A percentile compares a stretch with the other conserved stretches of the same genome.
These are phyloP conservation scores for Cecropterus lyciades DNA, from an alignment of 1,140 invertebrate species.

Conservation along the genomic window DNA sequence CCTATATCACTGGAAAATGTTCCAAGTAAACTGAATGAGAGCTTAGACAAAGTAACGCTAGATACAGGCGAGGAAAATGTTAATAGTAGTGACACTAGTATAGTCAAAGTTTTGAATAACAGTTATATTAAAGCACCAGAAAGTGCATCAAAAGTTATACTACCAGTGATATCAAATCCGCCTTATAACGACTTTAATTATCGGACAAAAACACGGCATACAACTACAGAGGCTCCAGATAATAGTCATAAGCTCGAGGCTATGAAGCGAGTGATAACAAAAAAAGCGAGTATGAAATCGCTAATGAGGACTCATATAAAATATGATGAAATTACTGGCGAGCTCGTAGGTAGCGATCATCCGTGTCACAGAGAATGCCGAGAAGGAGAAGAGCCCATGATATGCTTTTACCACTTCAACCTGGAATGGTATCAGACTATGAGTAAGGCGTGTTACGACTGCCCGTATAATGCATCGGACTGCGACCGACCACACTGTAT, in stretches of 20 bases:
- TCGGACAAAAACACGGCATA: constrained; percentile 43
- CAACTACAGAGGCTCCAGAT: constrained; percentile 32
- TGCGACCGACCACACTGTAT: constrained; percentile 92
- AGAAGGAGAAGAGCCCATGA: constrained; percentile 84
- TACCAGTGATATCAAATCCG: constrained; percentile 51
- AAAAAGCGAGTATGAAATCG: constrained; percentile 36
- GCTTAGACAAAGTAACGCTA: constrained; percentile 13
- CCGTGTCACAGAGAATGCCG: constrained; percentile 81
- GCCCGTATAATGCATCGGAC: constrained; percentile 90
- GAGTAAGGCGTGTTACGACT: constrained; percentile 94
- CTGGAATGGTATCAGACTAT: constrained; percentile 93
- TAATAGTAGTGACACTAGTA: constrained; percentile 39
- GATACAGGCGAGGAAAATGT: constrained; percentile 38
- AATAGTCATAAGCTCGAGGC: constrained; percentile 35
- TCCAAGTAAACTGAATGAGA: constrained; percentile 34
- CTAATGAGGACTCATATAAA: constrained; percentile 56
- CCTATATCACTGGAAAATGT: constrained; percentile 32
- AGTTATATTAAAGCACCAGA: constrained; percentile 50
- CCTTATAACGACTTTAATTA: constrained; percentile 47
- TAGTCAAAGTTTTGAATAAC: constrained; percentile 49
- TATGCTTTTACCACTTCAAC: constrained; percentile 89
- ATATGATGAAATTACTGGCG: constrained; percentile 74
- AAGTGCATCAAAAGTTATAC: constrained; percentile 68
- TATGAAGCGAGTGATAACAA: constrained; percentile 28
- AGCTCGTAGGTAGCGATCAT: constrained; percentile 70